phyloP scores from a whole-genome alignment of 2,797 vertebrate species.

The Acipenser oxyrinchus region DNA sequence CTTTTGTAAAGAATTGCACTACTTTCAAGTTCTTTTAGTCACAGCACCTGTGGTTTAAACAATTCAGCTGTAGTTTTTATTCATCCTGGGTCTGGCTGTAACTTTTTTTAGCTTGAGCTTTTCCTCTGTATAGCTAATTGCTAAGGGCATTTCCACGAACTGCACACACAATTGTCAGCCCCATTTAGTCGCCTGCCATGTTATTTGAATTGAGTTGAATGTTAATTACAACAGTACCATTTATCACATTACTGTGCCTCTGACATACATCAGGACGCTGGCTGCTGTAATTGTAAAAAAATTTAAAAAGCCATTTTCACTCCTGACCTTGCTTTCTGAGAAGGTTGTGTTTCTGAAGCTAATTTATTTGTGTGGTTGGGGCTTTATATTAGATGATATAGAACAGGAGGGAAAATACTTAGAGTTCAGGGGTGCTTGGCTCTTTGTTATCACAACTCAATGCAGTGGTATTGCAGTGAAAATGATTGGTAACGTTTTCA shows the following conservation, averaged over 20 bases:
- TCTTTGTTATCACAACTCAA: not conserved
- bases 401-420: not conserved
- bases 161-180: not conserved
- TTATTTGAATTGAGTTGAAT: constrained; percentile 12
- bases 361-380: constrained; percentile 41
- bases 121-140: too few relatives aligned
- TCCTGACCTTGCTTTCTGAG: constrained; percentile 35
- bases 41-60: constrained; percentile 46
- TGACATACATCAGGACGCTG: constrained; percentile 23
- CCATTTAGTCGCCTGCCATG: constrained; percentile 17
- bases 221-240: constrained; percentile 35
- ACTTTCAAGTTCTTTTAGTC: too few relatives aligned
- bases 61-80: constrained; percentile 44
- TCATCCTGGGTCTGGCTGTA: constrained; percentile 43
- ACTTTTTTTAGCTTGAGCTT: constrained; percentile 10
- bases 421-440: not conserved
- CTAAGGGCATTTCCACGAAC: not conserved
- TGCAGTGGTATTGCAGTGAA: too few relatives aligned
- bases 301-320: constrained; percentile 42
- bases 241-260: constrained; percentile 14
- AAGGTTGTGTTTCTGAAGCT: constrained; percentile 36
- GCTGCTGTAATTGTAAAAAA: constrained; percentile 34
- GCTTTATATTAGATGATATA: constrained; percentile 2
- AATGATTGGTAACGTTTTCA: not conserved
- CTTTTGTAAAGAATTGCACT: too few relatives aligned